phyloP scores from a whole-genome alignment of 2,797 vertebrate genomes.

The Danio aesculapii region DNA sequence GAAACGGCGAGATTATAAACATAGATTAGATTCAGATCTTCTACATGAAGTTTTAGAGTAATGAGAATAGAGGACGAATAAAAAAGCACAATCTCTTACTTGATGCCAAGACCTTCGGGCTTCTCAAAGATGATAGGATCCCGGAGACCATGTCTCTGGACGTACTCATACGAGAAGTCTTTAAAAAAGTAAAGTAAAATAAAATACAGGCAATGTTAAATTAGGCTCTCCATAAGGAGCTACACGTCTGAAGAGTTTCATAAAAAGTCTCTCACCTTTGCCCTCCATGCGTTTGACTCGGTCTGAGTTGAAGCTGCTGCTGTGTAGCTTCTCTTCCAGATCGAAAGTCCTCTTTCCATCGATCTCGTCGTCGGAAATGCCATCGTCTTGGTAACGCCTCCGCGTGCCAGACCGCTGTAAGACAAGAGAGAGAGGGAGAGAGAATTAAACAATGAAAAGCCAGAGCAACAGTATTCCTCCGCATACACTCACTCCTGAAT shows the following conservation, averaged over 20 bases:
- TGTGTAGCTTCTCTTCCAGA: constrained; percentile 92
- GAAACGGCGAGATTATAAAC: constrained; percentile 18
- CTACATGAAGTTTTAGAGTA: neutral
- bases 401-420: constrained; percentile 91
- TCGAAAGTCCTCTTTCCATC: constrained; percentile 96
- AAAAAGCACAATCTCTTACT: constrained; percentile 76
- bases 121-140: constrained; percentile 93
- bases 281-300: constrained; percentile 92
- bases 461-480: neutral
- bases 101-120: constrained; percentile 92
- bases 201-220: neutral
- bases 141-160: constrained; percentile 91
- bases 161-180: constrained; percentile 92
- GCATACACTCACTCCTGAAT: neutral
- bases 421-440: neutral
- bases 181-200: constrained; percentile 23
- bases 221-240: neutral
- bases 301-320: constrained; percentile 88
- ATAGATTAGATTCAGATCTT: neutral
- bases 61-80: neutral
- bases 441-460: neutral
- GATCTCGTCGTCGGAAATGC: constrained; percentile 97
- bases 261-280: constrained; percentile 83
- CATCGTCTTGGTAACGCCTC: constrained; percentile 94
- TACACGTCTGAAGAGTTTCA: neutral